A percentile compares a stretch with the other conserved stretches of the same genome.
Conservation (phyloP, 2,113 vertebrate genomes). For the Oreochromis tanganicae region DNA sequence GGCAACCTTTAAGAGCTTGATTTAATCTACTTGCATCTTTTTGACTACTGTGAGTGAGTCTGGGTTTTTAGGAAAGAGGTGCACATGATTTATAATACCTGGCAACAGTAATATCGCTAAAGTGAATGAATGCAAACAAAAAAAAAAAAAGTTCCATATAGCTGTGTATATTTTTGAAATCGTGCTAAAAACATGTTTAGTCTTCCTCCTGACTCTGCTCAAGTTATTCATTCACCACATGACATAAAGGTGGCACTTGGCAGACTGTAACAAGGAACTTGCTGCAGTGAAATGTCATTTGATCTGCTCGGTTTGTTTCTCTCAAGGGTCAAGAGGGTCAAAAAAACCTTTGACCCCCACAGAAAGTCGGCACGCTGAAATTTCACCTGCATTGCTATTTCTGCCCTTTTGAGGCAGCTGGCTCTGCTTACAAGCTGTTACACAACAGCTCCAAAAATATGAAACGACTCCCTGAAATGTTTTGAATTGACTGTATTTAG, state of each 20-base stretch:
- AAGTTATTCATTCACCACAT: neutral
- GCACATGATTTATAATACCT: neutral
- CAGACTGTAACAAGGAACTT: neutral
- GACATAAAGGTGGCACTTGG: neutral
- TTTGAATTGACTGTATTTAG: neutral
- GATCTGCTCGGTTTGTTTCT: neutral
- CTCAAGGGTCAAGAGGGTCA: neutral
- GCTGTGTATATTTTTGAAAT: neutral
- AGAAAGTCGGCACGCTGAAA: neutral
- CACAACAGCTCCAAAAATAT: neutral
- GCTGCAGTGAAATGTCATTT: neutral
- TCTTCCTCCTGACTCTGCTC: neutral
- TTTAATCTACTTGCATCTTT: neutral
- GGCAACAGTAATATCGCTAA: neutral
- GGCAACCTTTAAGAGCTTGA: neutral
- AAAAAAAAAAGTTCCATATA: neutral
- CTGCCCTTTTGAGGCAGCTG: neutral
- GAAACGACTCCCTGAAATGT: neutral
- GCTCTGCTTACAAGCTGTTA: neutral
- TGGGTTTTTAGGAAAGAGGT: neutral
- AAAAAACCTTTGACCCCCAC: neutral
- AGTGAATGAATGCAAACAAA: neutral
- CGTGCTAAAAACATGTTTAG: neutral
- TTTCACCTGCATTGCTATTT: neutral
- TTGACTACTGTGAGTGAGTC: neutral